Conservation (phyloP, 1,140 invertebrate species). For the Olivierus martensii region DNA sequence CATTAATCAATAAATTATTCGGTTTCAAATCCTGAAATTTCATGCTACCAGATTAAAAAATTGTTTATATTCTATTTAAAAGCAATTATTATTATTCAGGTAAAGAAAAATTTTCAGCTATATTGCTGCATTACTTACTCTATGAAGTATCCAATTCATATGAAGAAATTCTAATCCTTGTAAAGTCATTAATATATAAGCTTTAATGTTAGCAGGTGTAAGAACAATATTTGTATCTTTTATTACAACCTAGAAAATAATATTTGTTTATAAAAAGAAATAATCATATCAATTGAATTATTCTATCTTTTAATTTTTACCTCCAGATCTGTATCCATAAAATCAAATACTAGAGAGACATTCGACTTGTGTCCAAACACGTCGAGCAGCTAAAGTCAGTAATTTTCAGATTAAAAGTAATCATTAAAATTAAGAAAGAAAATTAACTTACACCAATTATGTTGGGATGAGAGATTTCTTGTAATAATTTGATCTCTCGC, state of each 20-base stretch:
- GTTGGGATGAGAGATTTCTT: conserved; percentile 90
- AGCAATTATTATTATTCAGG: neutral
- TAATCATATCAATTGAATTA: too few relatives aligned
- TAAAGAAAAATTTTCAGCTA: too few relatives aligned
- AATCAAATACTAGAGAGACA: conserved; percentile 98
- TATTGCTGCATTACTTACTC: too few relatives aligned
- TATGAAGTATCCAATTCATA: conserved; percentile 90
- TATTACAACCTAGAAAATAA: conserved; percentile 35
- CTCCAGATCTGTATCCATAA: conserved; percentile 99
- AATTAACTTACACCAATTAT: conserved; percentile 58
- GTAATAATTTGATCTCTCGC: conserved; percentile 94
- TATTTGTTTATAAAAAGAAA: neutral
- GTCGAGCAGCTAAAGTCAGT: conserved; percentile 56
- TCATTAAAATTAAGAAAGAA: neutral
- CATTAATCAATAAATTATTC: conserved; percentile 93
- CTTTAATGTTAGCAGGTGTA: conserved; percentile 85
- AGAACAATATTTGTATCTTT: conserved; percentile 62
- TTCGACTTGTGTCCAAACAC: conserved; percentile 97
- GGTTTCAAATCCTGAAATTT: conserved; percentile 80
- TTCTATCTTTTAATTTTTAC: conserved; percentile 41
- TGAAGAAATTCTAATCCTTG: conserved; percentile 93
- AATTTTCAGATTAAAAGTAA: conserved; percentile 16
- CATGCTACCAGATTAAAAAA: too few relatives aligned
- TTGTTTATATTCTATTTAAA: too few relatives aligned
- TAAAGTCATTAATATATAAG: conserved; percentile 89